Evolutionary conservation across 1,140 invertebrate species (phyloP), one percentile per base, ranked within the genome.

Genomic region (Glossosoma conforme): DNA sequence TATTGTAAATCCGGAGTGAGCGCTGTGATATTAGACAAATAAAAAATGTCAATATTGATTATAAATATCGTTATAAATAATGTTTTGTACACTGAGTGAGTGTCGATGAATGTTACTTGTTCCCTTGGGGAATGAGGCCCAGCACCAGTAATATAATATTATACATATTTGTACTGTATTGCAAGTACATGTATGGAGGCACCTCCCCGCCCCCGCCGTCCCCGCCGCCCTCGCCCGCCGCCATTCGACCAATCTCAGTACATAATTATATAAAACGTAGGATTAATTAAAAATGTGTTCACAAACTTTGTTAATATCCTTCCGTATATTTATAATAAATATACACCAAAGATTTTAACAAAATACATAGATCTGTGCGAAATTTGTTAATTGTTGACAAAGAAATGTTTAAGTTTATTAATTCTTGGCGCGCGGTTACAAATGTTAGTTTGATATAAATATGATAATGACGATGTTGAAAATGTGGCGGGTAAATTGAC

Each of bases 341-440:
- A 58, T 58, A 58, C 56, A 58, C 56, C 56, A 58, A 58, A 58
- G 56, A 58, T 58, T 58, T 58, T 58, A 54, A 58, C 56, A 54
- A 58, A 58, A 52, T 52, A 33, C 32, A 50, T 58, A 58, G 56
- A 58, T 58, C 56, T 58, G 56, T 58, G 51, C 44, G 49, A 58
- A 58, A 49, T 48, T 53, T 58, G 51, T 54, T 58, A 46, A 46
- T 50, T 57, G 50, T 57, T 53, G 44, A 52, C 17, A 37, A 45
- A 19, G 48, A 46, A 25, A 56, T 56, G 54, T 56, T 52, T 44
- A 56, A 48, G 54, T 56, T 55, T 55, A 51, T 49, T 54, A 53
- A 41, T 58, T 53, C 33, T 46, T 58, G 36, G 13, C 30, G 32
- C 40, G 19, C 44, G 24, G 30, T 45, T 43, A 28, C 41, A 11